A percentile compares a stretch with the other conserved stretches of the same genome.
phyloP scores from a whole-genome alignment of 2,113 vertebrate species.

The Elachura formosa region DNA sequence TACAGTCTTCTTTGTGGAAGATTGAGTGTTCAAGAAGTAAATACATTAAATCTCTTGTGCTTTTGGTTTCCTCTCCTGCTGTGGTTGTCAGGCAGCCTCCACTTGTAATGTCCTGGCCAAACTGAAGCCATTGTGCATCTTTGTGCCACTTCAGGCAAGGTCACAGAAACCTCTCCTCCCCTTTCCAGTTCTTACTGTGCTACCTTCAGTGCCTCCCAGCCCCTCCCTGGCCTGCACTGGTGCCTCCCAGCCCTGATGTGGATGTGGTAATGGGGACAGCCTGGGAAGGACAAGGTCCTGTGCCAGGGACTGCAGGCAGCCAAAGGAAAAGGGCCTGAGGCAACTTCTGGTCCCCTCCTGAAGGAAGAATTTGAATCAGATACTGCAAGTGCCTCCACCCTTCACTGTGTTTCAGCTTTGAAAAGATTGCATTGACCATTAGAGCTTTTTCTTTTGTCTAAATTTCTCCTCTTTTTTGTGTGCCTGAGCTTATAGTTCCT shows the following conservation, averaged over 20 bases:
- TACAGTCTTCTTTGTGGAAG: background rate
- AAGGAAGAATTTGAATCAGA: background rate
- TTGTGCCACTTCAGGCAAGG: accelerated
- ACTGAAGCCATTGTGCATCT: background rate
- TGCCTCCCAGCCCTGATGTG: background rate
- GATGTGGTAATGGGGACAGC: background rate
- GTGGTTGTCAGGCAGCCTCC: background rate
- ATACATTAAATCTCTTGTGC: background rate
- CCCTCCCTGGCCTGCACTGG: background rate
- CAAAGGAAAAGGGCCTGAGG: background rate
- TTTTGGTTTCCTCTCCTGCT: background rate
- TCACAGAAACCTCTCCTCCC: background rate
- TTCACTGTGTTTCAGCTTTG: background rate
- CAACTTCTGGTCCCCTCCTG: background rate
- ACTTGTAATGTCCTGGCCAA: background rate
- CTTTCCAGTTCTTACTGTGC: background rate
- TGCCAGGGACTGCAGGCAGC: background rate
- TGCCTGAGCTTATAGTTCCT: background rate
- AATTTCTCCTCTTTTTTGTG: background rate
- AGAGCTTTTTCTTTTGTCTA: background rate
- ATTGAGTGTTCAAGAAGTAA: background rate
- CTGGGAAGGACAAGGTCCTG: background rate
- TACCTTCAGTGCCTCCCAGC: background rate
- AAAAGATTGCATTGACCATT: background rate
- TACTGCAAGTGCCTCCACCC: background rate